Evolutionary conservation across 1,140 invertebrate genomes (phyloP), one percentile per base, ranked within the genome.

Genomic region (Cotesia glomerata): DNA sequence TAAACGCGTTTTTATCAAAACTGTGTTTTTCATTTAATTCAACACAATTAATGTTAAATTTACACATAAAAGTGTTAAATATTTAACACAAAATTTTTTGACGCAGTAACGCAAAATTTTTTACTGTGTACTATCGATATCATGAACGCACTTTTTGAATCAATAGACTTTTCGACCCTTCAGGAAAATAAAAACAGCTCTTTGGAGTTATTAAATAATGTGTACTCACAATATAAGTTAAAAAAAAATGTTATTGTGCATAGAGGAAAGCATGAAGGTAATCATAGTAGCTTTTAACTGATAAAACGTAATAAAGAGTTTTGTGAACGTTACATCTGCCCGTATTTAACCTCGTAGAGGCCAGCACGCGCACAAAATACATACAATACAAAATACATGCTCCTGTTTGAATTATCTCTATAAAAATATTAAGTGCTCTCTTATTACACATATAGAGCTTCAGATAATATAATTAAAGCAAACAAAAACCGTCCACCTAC

Each of bases 241-340:
- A 35, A 26, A 26, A 26, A 26, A 61, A 62, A 54, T 70, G 56
- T 70, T 45, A 49, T 70, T 14, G 56, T 45, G 11, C 5, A 45
- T 45, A 61, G 39, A 70, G 26, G 3, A 26, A 54, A 26, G n/a
- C 18, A 32, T 52, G 59, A 14, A 58, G 59, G 62, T 39, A 72
- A 72, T 72, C 54, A 72, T 16, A 72, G 54, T 66, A 72, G 71
- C 72, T 74, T 74, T 74, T 69, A 74, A 69, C 66, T 49, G 72
- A 69, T 74, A 45, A 8, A 74, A 74, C 62, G 34, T 52, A 74
- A 74, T 74, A 69, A 34, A 61, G 59, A 74, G 66, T 74, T 61
- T 45, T 54, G 72, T 56, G 65, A 69, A 69, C 64, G 58, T 69
- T 66, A 52, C 72, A 74, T 74, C 67, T 74, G 72, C 18, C 18